Conservation (phyloP, 2,797 vertebrate species). For the Eulemur rubriventer region DNA sequence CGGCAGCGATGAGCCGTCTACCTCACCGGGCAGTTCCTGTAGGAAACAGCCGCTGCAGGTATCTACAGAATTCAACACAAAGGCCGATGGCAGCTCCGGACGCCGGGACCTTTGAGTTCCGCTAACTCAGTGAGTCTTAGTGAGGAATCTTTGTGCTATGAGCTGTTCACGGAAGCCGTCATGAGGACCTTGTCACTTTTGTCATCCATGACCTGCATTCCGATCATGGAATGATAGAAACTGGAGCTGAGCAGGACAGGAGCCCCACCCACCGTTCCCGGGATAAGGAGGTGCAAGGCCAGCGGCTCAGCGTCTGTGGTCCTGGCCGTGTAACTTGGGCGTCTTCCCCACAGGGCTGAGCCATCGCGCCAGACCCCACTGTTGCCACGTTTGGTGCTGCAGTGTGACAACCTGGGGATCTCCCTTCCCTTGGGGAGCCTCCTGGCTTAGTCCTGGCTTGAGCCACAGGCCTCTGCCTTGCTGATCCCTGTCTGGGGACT, state of each 20-base stretch:
- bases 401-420: not conserved
- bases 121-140: fast-evolving
- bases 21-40: fast-evolving
- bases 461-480: not conserved
- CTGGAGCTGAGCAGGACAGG: not conserved
- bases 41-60: fast-evolving
- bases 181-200: fast-evolving
- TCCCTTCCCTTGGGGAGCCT: not conserved
- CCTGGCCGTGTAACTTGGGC: fast-evolving
- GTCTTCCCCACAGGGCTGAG: not conserved
- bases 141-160: not conserved
- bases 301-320: fast-evolving
- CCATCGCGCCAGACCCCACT: fast-evolving
- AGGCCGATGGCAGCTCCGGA: fast-evolving
- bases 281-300: fast-evolving
- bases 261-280: not conserved
- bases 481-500: not conserved
- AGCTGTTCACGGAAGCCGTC: not conserved
- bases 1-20: fast-evolving
- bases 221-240: not conserved
- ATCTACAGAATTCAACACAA: not conserved
- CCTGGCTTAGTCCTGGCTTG: not conserved
- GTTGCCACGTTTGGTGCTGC: fast-evolving
- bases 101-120: fast-evolving
- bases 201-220: fast-evolving